Evolutionary conservation across 2,888 invertebrate species (phyloP).

Genomic region (Cryptocheilus praepositus): DNA sequence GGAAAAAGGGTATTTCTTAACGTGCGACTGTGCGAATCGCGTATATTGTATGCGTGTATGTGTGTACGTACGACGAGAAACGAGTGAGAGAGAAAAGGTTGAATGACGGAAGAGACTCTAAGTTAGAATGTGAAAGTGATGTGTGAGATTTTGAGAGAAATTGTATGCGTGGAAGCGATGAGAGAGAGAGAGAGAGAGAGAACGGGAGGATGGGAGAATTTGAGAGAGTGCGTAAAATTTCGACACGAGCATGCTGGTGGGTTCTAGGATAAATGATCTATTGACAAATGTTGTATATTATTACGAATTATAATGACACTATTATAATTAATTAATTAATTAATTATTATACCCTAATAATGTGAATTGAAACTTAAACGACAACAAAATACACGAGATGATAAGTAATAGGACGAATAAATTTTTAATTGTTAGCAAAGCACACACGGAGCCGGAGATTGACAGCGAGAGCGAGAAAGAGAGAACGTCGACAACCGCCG

Average conservation of each 20-base stretch:
- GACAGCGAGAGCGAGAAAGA: slow-evolving; percentile 17
- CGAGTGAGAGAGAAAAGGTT: slow-evolving; percentile 4
- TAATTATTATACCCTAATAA: slow-evolving; percentile 74
- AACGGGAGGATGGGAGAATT: slow-evolving; percentile 16
- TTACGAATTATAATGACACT: slow-evolving; percentile 75
- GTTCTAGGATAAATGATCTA: slow-evolving; percentile 74
- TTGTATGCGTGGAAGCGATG: slow-evolving; percentile 15
- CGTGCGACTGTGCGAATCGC: slow-evolving; percentile 7
- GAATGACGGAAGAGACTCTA: neutral
- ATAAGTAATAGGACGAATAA: slow-evolving; percentile 65
- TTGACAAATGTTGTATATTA: slow-evolving; percentile 75
- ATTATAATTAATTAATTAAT: slow-evolving; percentile 73
- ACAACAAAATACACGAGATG: slow-evolving; percentile 63
- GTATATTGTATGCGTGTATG: slow-evolving; percentile 3
- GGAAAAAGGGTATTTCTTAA: slow-evolving; percentile 24
- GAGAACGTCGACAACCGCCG: neutral
- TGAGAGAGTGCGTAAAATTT: slow-evolving; percentile 40
- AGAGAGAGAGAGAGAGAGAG: slow-evolving; percentile 34
- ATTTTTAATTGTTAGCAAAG: slow-evolving; percentile 71
- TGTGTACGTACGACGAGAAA: neutral
- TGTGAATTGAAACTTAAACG: slow-evolving; percentile 73
- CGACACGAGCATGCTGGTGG: slow-evolving; percentile 66
- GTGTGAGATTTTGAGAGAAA: slow-evolving; percentile 7
- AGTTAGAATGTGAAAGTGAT: slow-evolving; percentile 11
- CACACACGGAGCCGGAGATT: slow-evolving; percentile 37